Evolutionary conservation across 2,888 invertebrate species (phyloP), one percentile per base, ranked within the genome.

Genomic region (Hypselothyrea guttata): DNA sequence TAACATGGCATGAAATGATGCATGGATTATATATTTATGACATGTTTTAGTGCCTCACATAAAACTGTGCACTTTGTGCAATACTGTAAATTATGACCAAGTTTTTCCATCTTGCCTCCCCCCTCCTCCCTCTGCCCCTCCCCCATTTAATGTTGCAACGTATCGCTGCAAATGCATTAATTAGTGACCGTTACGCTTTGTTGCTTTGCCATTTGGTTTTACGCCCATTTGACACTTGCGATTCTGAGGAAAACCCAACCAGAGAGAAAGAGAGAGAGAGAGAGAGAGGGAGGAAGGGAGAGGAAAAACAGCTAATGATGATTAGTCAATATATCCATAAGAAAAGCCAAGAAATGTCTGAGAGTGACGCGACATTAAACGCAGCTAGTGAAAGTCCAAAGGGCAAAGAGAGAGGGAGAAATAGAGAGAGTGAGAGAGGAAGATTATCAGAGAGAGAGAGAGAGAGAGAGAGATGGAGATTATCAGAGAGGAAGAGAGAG

Each of bases 261-360:
- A n/a, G n/a, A n/a, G n/a, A n/a, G n/a, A n/a, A n/a, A n/a, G 13
- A 15, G 11, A 22, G 33, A 12, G 22, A 22, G 22, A 5, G 3
- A 22, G 22, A 22, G 5, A 22, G 5, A 22, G 22, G 3, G 22
- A 22, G 22, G 5, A 4, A 22, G 5, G 22, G 3, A 22, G 22
- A 22, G 22, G 5, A n/a, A 7, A 31, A 22, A 22, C 22, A 31
- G 16, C 15, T 47, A 51, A 44, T 51, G 49, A 52, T 47, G 44
- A 46, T 62, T 62, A 28, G 46, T 22, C 42, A 52, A 65, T 67
- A 54, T 44, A 38, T 18, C 8, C 47, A 42, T 44, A 28, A 47
- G 34, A 57, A 47, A 46, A 47, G 33, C 45, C 33, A 59, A 35
- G 30, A 52, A 48, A 55, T 67, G 66, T 45, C 15, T 41, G 40